Percentiles rank a stretch among this genome's conserved stretches.
Evolutionary conservation across 2,113 vertebrate genomes (phyloP).

Genomic region (Laticauda laticaudata): DNA sequence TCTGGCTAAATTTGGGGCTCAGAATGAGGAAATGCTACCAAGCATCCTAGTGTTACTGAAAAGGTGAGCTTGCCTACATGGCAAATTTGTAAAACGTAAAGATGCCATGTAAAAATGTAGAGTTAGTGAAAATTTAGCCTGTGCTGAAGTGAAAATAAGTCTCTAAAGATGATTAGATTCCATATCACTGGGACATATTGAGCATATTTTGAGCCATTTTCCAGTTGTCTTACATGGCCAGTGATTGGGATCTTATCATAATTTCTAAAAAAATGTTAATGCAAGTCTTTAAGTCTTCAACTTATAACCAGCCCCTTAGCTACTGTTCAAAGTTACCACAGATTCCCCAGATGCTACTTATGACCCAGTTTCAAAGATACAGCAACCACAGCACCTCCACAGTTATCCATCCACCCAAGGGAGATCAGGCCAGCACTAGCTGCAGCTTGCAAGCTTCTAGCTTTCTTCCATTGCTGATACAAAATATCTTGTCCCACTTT

Average conservation of each 20-base stretch:
- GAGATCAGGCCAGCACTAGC: background rate
- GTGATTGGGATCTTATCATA: background rate
- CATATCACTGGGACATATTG: background rate
- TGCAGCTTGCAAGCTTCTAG: background rate
- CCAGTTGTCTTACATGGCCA: background rate
- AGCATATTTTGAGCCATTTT: background rate
- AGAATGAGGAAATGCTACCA: constrained; percentile 81
- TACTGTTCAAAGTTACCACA: background rate
- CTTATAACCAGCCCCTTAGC: background rate
- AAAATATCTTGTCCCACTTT: background rate
- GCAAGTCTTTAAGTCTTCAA: background rate
- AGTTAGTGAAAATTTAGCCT: background rate
- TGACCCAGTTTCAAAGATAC: background rate
- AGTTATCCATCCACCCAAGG: background rate
- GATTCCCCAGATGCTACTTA: background rate
- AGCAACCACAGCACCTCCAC: background rate
- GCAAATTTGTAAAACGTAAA: background rate
- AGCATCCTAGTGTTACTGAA: constrained; percentile 79
- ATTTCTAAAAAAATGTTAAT: background rate
- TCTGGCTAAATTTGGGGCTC: constrained; percentile 81
- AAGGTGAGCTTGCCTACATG: constrained; percentile 61
- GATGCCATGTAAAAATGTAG: background rate
- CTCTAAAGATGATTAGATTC: background rate
- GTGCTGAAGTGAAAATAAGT: background rate
- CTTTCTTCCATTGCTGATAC: background rate